Conservation (phyloP, 2,113 vertebrate genomes). For the Centropus bengalensis region DNA sequence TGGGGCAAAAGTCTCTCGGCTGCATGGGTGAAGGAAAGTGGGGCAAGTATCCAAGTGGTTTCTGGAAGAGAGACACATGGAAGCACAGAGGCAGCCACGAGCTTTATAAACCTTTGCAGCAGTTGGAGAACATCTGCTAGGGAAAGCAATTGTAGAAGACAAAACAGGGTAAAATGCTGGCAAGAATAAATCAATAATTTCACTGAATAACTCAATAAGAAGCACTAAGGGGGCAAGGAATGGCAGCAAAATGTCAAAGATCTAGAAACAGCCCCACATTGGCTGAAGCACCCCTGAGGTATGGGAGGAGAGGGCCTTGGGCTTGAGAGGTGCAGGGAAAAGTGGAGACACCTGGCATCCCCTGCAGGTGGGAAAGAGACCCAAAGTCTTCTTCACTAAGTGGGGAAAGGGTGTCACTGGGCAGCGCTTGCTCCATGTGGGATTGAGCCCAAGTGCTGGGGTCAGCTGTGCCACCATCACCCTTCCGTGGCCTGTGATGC, state of each 20-base stretch:
- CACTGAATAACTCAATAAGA: neutral
- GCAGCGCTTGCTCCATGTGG: neutral
- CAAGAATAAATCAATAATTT: neutral
- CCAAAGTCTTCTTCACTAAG: fast-evolving
- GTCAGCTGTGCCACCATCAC: neutral
- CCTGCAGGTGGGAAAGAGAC: fast-evolving
- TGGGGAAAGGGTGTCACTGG: neutral
- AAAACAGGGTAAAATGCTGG: neutral
- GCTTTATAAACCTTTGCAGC: neutral
- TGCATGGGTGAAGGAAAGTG: neutral
- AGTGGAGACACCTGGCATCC: neutral
- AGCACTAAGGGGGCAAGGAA: neutral
- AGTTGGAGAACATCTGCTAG: neutral
- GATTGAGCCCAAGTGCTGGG: neutral
- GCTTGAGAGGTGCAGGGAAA: neutral
- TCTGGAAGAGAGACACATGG: neutral
- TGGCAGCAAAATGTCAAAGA: neutral
- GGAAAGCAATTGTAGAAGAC: neutral
- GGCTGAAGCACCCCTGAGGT: neutral
- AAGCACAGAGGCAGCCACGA: fast-evolving
- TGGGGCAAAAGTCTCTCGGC: neutral
- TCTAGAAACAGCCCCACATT: neutral
- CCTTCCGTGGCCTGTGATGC: fast-evolving
- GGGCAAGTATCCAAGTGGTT: fast-evolving
- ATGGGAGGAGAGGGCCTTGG: neutral